Conservation (phyloP, 1,140 invertebrate genomes). For the Diorhabda carinulata region DNA sequence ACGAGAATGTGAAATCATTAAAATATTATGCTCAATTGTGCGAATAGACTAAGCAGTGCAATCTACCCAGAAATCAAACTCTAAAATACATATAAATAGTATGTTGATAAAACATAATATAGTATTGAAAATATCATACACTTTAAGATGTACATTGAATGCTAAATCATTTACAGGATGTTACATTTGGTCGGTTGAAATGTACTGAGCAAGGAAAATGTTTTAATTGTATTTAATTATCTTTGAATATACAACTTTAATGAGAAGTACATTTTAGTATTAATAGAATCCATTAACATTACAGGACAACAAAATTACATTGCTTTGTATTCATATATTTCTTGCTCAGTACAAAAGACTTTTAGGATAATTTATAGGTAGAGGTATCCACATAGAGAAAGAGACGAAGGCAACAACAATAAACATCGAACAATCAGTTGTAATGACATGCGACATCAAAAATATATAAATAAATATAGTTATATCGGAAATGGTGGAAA, state of each 20-base stretch:
- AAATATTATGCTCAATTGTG: neutral
- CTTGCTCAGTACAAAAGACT: constrained; percentile 1
- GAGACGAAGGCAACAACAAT: constrained; percentile 43
- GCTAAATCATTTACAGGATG: neutral
- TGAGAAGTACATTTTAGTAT: too few relatives aligned
- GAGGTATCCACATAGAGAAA: constrained; percentile 28
- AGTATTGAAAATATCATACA: neutral
- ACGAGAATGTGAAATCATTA: neutral
- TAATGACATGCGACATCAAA: constrained; percentile 39
- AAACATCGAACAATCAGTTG: constrained; percentile 39
- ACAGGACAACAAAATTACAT: too few relatives aligned
- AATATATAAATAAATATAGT: constrained; percentile 12
- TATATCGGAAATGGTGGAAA: too few relatives aligned
- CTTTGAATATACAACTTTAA: neutral
- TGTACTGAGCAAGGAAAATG: neutral
- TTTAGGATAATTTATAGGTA: constrained; percentile 14
- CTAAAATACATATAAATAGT: neutral
- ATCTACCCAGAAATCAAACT: neutral
- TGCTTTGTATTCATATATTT: too few relatives aligned
- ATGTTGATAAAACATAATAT: neutral
- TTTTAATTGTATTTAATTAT: neutral
- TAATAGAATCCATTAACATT: too few relatives aligned
- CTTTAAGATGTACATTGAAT: neutral
- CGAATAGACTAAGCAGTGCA: neutral
- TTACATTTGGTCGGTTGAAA: constrained; percentile 4